These are phyloP conservation scores for Pachycephala philippinensis DNA, from an alignment of 2,113 vertebrate genomes.

Conservation along the genomic window DNA sequence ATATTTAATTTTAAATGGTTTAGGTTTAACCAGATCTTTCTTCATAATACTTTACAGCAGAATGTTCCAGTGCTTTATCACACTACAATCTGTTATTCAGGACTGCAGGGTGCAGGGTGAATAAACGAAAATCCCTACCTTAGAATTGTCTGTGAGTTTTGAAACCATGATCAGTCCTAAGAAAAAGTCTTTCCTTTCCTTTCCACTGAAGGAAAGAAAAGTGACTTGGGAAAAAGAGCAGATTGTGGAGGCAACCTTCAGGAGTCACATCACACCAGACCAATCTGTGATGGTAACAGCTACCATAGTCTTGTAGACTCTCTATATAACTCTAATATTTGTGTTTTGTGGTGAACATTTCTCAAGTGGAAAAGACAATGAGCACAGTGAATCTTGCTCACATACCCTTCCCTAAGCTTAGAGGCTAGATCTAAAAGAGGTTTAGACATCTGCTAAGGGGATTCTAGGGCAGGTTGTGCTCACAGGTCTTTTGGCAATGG, in stretches of 20 bases:
- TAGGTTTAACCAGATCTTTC: not conserved
- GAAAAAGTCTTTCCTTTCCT: not conserved
- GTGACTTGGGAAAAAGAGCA: not conserved
- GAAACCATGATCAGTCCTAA: not conserved
- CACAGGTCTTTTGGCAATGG: not conserved
- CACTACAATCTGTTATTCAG: not conserved
- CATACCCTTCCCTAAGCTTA: not conserved
- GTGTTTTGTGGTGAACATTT: not conserved
- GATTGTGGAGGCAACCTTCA: not conserved
- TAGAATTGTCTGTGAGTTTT: not conserved
- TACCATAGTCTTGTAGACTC: not conserved
- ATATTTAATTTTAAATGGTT: not conserved
- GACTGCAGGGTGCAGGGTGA: not conserved
- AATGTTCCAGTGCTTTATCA: not conserved
- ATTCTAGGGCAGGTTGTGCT: not conserved
- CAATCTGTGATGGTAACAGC: not conserved
- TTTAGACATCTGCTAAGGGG: not conserved
- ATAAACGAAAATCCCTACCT: not conserved
- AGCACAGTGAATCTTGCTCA: not conserved
- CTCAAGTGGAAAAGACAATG: not conserved
- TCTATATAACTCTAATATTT: not conserved
- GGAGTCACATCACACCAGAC: not conserved
- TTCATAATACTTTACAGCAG: not conserved
- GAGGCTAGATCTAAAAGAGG: not conserved
- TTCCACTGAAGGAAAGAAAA: not conserved